These are phyloP conservation scores for Agrypnus murinus DNA, from an alignment of 2,888 invertebrate genomes.

Conservation along the genomic window DNA sequence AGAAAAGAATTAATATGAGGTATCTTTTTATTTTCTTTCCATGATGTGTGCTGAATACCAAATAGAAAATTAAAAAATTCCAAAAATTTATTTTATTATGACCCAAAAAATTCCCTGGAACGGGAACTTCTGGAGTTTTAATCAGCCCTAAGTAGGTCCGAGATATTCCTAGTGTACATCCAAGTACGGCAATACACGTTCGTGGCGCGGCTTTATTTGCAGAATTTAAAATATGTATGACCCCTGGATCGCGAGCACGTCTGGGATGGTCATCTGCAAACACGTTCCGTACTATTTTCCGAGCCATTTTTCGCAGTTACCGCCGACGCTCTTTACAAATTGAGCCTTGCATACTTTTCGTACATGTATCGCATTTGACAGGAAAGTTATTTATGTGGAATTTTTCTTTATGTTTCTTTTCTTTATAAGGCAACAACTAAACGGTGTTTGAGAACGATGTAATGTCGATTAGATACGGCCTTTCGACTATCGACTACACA, in stretches of 20 bases:
- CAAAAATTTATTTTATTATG: neutral
- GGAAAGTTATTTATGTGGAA: slow-evolving; percentile 40
- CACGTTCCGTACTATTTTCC: slow-evolving; percentile 44
- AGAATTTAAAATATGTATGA: slow-evolving; percentile 52
- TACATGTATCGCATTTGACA: slow-evolving; percentile 35
- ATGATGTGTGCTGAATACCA: slow-evolving; percentile 1
- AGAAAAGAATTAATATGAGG: no score
- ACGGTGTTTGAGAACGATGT: slow-evolving; percentile 17
- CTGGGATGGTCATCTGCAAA: slow-evolving; percentile 38
- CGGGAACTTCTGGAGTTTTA: slow-evolving; percentile 8
- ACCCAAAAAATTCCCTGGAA: neutral
- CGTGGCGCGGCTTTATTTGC: slow-evolving; percentile 44
- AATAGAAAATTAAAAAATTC: neutral
- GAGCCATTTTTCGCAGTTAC: slow-evolving; percentile 37
- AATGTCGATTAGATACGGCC: slow-evolving; percentile 16
- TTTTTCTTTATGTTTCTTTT: slow-evolving; percentile 27
- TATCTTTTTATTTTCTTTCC: slow-evolving; percentile 1
- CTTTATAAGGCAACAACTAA: slow-evolving; percentile 20
- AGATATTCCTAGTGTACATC: slow-evolving; percentile 18
- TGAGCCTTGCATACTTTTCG: slow-evolving; percentile 27
- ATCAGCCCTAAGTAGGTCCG: slow-evolving; percentile 26
- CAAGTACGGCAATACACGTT: slow-evolving; percentile 11
- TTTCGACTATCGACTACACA: slow-evolving; percentile 4
- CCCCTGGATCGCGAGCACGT: slow-evolving; percentile 39
- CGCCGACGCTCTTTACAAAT: slow-evolving; percentile 44